phyloP scores from a whole-genome alignment of 2,797 vertebrate species.

The Distichodus sexfasciatus region DNA sequence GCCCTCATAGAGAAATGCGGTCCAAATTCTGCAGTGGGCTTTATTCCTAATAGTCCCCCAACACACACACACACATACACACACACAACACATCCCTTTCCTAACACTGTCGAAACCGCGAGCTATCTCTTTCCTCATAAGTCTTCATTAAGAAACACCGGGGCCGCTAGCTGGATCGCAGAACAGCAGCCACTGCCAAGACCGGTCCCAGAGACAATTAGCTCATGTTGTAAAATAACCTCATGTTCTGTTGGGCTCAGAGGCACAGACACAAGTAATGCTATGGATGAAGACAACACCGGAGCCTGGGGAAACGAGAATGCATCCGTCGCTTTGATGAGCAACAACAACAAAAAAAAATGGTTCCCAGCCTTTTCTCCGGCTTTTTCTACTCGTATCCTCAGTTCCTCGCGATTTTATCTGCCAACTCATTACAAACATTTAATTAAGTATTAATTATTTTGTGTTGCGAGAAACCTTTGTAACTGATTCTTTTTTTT shows the following conservation, averaged over 20 bases:
- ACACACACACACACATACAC: too few relatives aligned
- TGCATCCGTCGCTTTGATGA: not conserved
- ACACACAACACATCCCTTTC: too few relatives aligned
- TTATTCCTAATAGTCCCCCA: too few relatives aligned
- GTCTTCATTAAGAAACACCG: constrained; percentile 73
- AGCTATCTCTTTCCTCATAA: constrained; percentile 69
- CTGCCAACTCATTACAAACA: not conserved
- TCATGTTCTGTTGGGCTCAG: constrained; percentile 56
- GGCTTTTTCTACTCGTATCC: too few relatives aligned
- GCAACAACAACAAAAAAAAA: not conserved
- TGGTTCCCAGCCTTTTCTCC: not conserved
- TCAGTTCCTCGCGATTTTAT: too few relatives aligned
- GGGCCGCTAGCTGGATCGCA: constrained; percentile 59
- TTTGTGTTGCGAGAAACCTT: too few relatives aligned
- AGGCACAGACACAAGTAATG: constrained; percentile 48
- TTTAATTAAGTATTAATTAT: too few relatives aligned
- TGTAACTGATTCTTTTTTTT: too few relatives aligned
- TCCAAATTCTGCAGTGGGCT: constrained; percentile 31
- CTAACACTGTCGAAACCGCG: constrained; percentile 36
- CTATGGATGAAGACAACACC: constrained; percentile 56
- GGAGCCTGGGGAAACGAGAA: constrained; percentile 13
- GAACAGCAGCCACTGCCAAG: constrained; percentile 52
- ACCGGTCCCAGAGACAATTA: constrained; percentile 70
- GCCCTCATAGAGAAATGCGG: constrained; percentile 8
- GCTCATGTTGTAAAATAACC: constrained; percentile 71